phyloP scores from a whole-genome alignment of 2,888 invertebrate genomes.

The Tortricodes alternella region DNA sequence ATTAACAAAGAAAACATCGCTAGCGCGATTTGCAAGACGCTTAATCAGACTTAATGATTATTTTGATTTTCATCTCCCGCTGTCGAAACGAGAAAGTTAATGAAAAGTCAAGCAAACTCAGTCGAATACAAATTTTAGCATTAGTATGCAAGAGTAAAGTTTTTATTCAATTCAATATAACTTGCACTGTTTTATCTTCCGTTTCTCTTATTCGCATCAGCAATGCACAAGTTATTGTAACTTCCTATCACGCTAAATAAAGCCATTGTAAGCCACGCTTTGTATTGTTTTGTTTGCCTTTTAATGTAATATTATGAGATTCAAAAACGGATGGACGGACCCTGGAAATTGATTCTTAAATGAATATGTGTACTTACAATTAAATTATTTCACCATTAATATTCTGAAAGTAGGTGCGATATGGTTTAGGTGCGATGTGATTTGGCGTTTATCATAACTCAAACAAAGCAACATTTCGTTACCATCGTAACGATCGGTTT shows the following conservation, averaged over 20 bases:
- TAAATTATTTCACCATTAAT: too few relatives aligned
- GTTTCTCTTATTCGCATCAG: conserved; percentile 70
- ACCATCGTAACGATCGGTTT: too few relatives aligned
- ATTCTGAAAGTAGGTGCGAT: too few relatives aligned
- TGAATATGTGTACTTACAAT: too few relatives aligned
- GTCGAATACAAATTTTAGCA: conserved; percentile 78
- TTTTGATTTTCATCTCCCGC: conserved; percentile 74
- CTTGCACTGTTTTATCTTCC: conserved; percentile 74
- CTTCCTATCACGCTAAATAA: conserved; percentile 51
- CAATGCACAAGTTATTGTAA: conserved; percentile 62
- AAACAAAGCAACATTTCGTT: too few relatives aligned
- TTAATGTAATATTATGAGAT: conserved; percentile 40
- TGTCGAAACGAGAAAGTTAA: conserved; percentile 72
- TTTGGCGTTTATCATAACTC: too few relatives aligned
- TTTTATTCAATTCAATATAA: conserved; percentile 80
- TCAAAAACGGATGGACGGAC: too few relatives aligned
- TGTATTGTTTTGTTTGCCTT: conserved; percentile 43
- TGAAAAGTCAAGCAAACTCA: conserved; percentile 79
- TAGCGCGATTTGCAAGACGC: conserved; percentile 59
- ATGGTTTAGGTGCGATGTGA: too few relatives aligned
- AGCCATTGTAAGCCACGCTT: conserved; percentile 39
- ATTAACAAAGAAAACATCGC: conserved; percentile 54
- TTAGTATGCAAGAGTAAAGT: conserved; percentile 81
- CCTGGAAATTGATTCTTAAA: too few relatives aligned
- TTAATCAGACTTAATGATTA: conserved; percentile 75